phyloP scores from a whole-genome alignment of 2,797 vertebrate genomes.

The Amphiprion clarkii region DNA sequence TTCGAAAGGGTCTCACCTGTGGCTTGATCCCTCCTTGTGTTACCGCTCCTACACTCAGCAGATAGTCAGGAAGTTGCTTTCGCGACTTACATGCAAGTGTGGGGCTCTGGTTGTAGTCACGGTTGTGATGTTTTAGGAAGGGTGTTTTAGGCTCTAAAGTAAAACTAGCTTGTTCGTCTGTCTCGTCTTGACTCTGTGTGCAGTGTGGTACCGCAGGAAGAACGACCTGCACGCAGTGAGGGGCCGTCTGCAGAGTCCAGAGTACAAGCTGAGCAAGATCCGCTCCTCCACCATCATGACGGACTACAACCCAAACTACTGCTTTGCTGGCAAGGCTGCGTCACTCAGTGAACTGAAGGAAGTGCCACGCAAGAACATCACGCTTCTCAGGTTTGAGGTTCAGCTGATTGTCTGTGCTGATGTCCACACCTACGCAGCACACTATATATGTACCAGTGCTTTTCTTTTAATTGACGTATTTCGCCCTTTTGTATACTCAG shows the following conservation, averaged over 20 bases:
- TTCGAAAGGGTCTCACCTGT: constrained; percentile 9
- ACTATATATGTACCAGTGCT: not conserved
- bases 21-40: constrained; percentile 72
- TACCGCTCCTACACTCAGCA: constrained; percentile 71
- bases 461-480: not conserved
- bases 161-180: constrained; percentile 7
- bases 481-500: constrained; percentile 70
- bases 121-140: constrained; percentile 14
- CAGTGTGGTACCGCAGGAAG: constrained; percentile 93
- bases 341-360: constrained; percentile 90
- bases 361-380: constrained; percentile 93
- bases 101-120: constrained; percentile 30
- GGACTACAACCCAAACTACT: constrained; percentile 95
- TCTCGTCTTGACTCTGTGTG: constrained; percentile 34
- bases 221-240: constrained; percentile 89
- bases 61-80: constrained; percentile 43
- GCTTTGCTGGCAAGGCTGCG: constrained; percentile 89
- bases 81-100: constrained; percentile 33
- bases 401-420: not conserved
- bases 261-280: constrained; percentile 94
- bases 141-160: not conserved
- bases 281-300: constrained; percentile 94
- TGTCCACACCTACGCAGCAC: no score
- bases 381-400: constrained; percentile 85
- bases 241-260: constrained; percentile 88